These are phyloP conservation scores for Polietes domitor DNA, from an alignment of 2,888 invertebrate genomes.

Conservation along the genomic window DNA sequence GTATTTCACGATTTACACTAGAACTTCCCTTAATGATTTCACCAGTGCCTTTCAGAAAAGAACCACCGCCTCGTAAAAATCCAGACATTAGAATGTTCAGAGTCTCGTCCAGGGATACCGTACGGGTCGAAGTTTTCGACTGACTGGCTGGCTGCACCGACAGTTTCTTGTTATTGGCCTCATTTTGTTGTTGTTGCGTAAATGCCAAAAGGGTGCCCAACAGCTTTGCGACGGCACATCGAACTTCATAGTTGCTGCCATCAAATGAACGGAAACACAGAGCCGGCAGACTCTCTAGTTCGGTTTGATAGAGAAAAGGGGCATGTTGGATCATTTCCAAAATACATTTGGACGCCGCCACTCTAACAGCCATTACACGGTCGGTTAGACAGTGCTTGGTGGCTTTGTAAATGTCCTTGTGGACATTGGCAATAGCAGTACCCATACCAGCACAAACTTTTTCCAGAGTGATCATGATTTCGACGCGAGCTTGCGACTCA, in stretches of 20 bases:
- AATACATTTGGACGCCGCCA: slow-evolving; percentile 95
- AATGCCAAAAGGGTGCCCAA: slow-evolving; percentile 87
- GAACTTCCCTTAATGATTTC: slow-evolving; percentile 98
- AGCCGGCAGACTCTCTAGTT: slow-evolving; percentile 94
- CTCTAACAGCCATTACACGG: slow-evolving; percentile 94
- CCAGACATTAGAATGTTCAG: slow-evolving; percentile 95
- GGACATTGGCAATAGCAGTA: slow-evolving; percentile 91
- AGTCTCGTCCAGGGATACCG: slow-evolving; percentile 93
- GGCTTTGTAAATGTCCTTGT: slow-evolving; percentile 95
- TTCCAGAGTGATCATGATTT: slow-evolving; percentile 98
- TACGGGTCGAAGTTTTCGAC: slow-evolving; percentile 74
- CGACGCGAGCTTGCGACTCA: slow-evolving; percentile 97
- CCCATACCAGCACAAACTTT: slow-evolving; percentile 98
- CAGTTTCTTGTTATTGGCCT: slow-evolving; percentile 79
- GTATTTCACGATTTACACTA: slow-evolving; percentile 95
- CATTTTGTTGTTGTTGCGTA: slow-evolving; percentile 86
- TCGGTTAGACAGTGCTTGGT: slow-evolving; percentile 94
- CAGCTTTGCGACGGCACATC: slow-evolving; percentile 95
- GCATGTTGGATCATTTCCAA: slow-evolving; percentile 94
- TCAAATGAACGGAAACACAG: slow-evolving; percentile 96
- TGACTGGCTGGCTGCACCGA: slow-evolving; percentile 72
- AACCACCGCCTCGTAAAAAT: slow-evolving; percentile 95
- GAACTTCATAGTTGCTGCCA: slow-evolving; percentile 94
- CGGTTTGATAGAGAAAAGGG: slow-evolving; percentile 91
- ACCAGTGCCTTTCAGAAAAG: slow-evolving; percentile 95